Conservation (phyloP, 2,113 vertebrate species). For the Forbesichthys agassizii region DNA sequence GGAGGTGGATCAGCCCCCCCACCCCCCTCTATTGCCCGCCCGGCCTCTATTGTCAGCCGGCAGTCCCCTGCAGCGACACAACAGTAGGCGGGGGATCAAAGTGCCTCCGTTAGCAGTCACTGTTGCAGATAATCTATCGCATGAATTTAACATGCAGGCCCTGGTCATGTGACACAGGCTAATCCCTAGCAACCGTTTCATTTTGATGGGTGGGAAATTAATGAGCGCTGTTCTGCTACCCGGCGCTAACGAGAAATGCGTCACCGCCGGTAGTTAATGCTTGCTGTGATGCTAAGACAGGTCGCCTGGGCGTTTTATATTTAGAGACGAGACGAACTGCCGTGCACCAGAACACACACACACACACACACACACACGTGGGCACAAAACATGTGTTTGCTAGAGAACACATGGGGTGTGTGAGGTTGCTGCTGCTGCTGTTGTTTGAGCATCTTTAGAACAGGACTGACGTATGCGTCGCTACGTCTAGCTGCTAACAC, state of each 20-base stretch:
- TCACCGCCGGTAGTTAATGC: conserved; percentile 57
- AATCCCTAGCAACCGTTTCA: conserved; percentile 75
- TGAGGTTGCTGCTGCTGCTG: no score
- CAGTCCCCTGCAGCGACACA: conserved; percentile 55
- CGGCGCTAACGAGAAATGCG: conserved; percentile 37
- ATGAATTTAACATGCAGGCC: conserved; percentile 71
- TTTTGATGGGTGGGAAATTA: conserved; percentile 50
- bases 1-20: conserved; percentile 52
- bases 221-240: conserved; percentile 30
- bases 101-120: conserved; percentile 67
- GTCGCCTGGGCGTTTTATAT: conserved; percentile 66
- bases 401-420: neutral
- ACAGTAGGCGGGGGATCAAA: conserved; percentile 68
- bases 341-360: conserved; percentile 3
- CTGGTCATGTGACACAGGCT: conserved; percentile 63
- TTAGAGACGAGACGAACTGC: conserved; percentile 59
- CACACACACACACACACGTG: conserved; percentile 48
- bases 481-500: neutral
- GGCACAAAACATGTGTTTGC: conserved; percentile 64
- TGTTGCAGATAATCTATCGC: conserved; percentile 70
- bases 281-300: conserved; percentile 47
- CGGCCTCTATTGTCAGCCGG: conserved; percentile 64
- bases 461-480: neutral
- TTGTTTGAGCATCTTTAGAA: no score
- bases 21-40: conserved; percentile 4